Base-by-base conservation (phyloP, 2,888 invertebrate species). In the Xestia xanthographa region DNA sequence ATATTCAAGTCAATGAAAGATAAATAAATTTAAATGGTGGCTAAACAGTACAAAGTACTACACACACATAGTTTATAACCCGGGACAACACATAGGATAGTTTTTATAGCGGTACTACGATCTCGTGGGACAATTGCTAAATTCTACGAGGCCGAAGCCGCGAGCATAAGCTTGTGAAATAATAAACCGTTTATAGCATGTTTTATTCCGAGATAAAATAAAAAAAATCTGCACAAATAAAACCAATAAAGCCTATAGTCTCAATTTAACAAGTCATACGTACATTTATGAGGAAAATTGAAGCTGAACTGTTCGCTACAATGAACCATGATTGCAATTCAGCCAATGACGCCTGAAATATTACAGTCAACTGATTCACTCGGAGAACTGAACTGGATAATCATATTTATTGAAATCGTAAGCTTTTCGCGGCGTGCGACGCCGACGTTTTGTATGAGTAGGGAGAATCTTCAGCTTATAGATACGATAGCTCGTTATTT, bases 321-420 rank as follows among this genome's bases (percentile, higher is more conserved):
- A 50, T 72, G 66, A 84, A 72, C 84, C 34, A 48, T 80, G 84
- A 84, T 84, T 68, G 80, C 68, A 79, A 53, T 67, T 67, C 38
- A 83, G 48, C 29, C 63, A 68, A 72, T 43, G 75, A 22, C 48
- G 65, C 75, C 50, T 75, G 80, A 80, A 84, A 80, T 71, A 80
- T 66, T 29, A 66, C 41, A 66, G 48, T n/a, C 45, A 22, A 71
- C 67, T 73, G 79, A 80, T 69, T 80, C 75, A 69, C 29, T 62
- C 66, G 75, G 75, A 75, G 84, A 84, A 80, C 72, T 75, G 65
- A 56, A 80, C 56, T 43, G 71, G 22, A 45, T 69, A 17, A 81
- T 63, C 58, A 67, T 84, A 73, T 82, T 74, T 66, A 68, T 69
- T 48, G 65, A 65, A 66, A 60, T 66, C 68, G 50, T 84, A 50